Conservation (phyloP, 2,888 invertebrate genomes). For the Melipona bicolor region DNA sequence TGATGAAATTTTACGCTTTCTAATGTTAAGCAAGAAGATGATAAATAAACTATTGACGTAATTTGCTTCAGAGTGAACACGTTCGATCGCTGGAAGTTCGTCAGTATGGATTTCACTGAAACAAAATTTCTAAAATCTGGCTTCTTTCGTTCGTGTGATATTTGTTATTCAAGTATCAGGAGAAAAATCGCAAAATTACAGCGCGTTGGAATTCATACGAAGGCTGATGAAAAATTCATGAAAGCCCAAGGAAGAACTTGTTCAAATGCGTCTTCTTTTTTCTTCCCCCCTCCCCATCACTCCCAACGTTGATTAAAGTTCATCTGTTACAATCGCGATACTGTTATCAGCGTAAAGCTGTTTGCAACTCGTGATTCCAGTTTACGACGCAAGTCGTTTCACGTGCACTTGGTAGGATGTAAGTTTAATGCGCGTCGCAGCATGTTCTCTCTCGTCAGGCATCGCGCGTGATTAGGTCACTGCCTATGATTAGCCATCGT, state of each 20-base stretch:
- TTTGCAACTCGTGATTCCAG: neutral
- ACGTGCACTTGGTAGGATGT: neutral
- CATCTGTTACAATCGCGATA: neutral
- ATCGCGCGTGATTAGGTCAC: conserved; percentile 6
- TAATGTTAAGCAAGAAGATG: neutral
- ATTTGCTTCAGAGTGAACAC: neutral
- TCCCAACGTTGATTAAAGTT: neutral
- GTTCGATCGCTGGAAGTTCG: too few species aligned
- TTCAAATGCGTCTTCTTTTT: neutral
- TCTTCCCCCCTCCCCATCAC: too few species aligned
- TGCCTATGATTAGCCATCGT: conserved; percentile 16
- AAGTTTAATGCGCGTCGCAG: neutral
- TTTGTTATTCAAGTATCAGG: neutral
- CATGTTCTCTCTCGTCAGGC: neutral
- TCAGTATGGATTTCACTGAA: neutral
- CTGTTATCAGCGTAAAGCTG: neutral
- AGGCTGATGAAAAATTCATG: neutral
- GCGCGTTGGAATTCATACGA: neutral
- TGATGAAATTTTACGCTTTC: too few species aligned
- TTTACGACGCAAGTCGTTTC: conserved; percentile 1
- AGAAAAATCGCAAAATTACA: neutral
- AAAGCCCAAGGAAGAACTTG: neutral
- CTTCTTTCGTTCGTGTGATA: neutral
- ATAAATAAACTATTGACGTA: neutral
- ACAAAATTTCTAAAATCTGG: neutral